These are phyloP conservation scores for Zoanthus solanderi DNA, from an alignment of 92 coral and sea anemone species.

Conservation along the genomic window DNA sequence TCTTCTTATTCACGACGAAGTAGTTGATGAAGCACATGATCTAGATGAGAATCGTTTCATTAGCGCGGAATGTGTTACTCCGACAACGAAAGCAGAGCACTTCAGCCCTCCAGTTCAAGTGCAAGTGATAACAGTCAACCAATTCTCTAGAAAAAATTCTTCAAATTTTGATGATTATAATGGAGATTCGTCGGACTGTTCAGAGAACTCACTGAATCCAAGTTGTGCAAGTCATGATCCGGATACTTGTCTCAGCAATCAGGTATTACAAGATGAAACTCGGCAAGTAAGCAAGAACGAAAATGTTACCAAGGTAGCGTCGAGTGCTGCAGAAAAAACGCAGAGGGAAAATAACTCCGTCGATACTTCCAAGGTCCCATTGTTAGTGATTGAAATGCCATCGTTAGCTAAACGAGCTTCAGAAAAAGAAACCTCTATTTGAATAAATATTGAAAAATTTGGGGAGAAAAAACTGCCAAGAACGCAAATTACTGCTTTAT, in stretches of 20 bases:
- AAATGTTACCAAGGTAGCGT: neutral
- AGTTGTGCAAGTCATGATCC: neutral
- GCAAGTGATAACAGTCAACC: neutral
- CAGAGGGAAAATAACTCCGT: neutral
- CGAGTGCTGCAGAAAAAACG: neutral
- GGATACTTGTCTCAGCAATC: neutral
- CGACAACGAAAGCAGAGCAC: conserved; percentile 37
- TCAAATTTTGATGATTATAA: neutral
- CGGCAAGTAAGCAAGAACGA: too few species aligned
- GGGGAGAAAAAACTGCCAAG: too few species aligned
- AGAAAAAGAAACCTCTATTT: conserved; percentile 6
- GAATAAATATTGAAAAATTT: neutral
- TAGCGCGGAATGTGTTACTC: conserved; percentile 71
- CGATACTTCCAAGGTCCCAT: conserved; percentile 5
- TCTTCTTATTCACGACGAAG: conserved; percentile 67
- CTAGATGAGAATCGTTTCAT: conserved; percentile 54
- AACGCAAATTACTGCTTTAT: too few species aligned
- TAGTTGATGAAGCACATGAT: conserved; percentile 41
- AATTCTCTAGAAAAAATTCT: neutral
- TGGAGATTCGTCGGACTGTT: conserved; percentile 24
- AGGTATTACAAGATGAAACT: neutral
- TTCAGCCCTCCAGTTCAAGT: conserved; percentile 58
- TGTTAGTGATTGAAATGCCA: conserved; percentile 34
- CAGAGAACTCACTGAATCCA: neutral
- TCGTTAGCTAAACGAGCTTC: neutral